Base-by-base conservation (phyloP, 2,113 vertebrate genomes). In the Ailurus styani region DNA sequence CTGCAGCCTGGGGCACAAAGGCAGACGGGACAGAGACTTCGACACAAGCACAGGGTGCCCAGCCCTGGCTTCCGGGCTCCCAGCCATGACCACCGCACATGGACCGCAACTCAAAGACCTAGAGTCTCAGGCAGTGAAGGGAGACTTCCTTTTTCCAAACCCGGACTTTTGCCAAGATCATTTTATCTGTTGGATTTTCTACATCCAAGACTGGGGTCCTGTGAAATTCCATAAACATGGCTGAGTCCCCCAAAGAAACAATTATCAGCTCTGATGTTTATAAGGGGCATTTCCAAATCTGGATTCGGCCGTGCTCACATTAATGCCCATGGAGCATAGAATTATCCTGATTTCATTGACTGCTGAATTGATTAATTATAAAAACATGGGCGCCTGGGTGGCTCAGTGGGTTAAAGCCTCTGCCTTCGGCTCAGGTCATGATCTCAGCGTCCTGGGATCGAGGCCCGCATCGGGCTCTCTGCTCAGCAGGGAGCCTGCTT, bases 41-140 rank as follows among this genome's bases (percentile, higher is more conserved):
- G 37, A 20, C 18, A 20, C 0, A 15, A 20, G 31, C 7, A 2
- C 0, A 0, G 21, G 0, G 29, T 75, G 25, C 11, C 17, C 29
- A 3, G 45, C 7, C 23, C 52, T 5, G 20, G 64, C 21, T 47
- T 68, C 27, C 18, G 37, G 62, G 29, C 81, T 78, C 25, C 40
- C 68, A 12, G 8, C 6, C 23, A 21, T 0, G 6, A 37, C 62
- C 47, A 34, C n/a, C 34, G 68, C 9, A 0, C 17, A 9, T 31
- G 25, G 1, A 12, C 77, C 17, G 20, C 55, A 11, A 11, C 25
- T 25, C 64, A 50, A n/a, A 54, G 62, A 57, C 45, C 64, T 45
- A 17, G 2, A 27, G 31, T 21, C 23, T 50, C 18, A 37, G 11
- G 27, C 84, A 34, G 2, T 37, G 29, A 93, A 29, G 6, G 9